These are phyloP conservation scores for Borostomias antarcticus DNA, from an alignment of 2,797 vertebrate species.

Conservation along the genomic window DNA sequence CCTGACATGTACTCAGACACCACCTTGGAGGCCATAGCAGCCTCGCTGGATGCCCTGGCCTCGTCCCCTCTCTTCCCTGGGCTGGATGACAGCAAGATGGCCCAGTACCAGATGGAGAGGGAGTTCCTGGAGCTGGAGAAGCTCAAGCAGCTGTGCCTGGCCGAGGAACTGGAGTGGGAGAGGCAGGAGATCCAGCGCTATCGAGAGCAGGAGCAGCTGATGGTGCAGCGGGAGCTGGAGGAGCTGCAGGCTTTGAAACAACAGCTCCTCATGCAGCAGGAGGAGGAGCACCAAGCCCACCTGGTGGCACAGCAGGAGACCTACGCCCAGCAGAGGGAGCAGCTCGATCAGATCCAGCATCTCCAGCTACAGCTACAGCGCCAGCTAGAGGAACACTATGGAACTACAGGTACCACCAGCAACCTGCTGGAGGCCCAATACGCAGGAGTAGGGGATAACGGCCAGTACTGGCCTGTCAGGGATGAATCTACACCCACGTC, in stretches of 20 bases:
- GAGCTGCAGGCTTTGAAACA: constrained; percentile 97
- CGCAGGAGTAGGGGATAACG: constrained; percentile 80
- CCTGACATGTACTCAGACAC: constrained; percentile 89
- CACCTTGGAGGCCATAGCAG: constrained; percentile 79
- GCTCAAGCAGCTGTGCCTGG: constrained; percentile 95
- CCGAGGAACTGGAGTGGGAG: constrained; percentile 97
- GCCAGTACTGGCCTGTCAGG: constrained; percentile 91
- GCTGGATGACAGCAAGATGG: constrained; percentile 91
- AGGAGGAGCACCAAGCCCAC: constrained; percentile 96
- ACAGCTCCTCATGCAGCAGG: constrained; percentile 94
- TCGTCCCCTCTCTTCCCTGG: constrained; percentile 85
- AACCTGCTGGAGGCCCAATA: constrained; percentile 90
- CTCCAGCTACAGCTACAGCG: constrained; percentile 96
- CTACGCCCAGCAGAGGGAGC: constrained; percentile 91
- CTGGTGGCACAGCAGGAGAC: constrained; percentile 97
- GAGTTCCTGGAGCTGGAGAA: constrained; percentile 97
- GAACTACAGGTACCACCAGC: constrained; percentile 81
- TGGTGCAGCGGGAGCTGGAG: constrained; percentile 97
- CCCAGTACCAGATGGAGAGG: constrained; percentile 93
- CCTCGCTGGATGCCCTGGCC: constrained; percentile 83
- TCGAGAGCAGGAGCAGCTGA: constrained; percentile 95
- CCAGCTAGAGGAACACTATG: constrained; percentile 94
- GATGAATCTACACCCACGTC: constrained; percentile 81
- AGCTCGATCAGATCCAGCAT: constrained; percentile 95
- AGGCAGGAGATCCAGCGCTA: constrained; percentile 98